Percentiles rank a stretch among this genome's conserved stretches.
Conservation (phyloP, 37 sponge, comb jelly and placozoan species). For the Dysidea cf. avara region DNA sequence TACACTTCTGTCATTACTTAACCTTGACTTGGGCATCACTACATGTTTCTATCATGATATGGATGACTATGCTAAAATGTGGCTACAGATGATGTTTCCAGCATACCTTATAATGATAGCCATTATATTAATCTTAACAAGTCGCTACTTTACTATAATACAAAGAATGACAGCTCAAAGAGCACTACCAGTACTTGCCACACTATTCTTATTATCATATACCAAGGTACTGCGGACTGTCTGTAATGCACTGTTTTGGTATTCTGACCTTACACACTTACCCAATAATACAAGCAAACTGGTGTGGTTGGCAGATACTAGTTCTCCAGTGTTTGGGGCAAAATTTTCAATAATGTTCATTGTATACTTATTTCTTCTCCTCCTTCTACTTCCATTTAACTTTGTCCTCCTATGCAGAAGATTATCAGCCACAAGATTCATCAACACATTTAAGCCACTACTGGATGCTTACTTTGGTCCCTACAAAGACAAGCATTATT, state of each 20-base stretch:
- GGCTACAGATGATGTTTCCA: no score
- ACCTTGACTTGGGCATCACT: constrained; percentile 35
- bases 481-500: constrained; percentile 37
- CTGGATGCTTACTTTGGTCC: constrained; percentile 41
- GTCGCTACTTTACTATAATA: no score
- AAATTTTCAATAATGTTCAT: constrained; percentile 1
- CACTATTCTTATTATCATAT: constrained; percentile 28
- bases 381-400: constrained; percentile 12
- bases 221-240: constrained; percentile 15
- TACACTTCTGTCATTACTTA: no score
- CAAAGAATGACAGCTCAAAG: no score
- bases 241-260: neutral
- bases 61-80: no score
- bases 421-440: neutral
- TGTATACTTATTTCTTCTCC: neutral
- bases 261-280: neutral
- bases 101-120: no score
- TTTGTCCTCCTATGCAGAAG: no score
- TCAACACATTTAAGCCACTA: constrained; percentile 24
- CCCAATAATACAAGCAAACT: no score
- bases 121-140: neutral
- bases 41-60: no score
- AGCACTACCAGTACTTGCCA: no score
- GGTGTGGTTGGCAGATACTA: constrained; percentile 33
- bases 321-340: neutral